Base-by-base conservation (phyloP, 2,888 invertebrate species). In the Sturmia bella region DNA sequence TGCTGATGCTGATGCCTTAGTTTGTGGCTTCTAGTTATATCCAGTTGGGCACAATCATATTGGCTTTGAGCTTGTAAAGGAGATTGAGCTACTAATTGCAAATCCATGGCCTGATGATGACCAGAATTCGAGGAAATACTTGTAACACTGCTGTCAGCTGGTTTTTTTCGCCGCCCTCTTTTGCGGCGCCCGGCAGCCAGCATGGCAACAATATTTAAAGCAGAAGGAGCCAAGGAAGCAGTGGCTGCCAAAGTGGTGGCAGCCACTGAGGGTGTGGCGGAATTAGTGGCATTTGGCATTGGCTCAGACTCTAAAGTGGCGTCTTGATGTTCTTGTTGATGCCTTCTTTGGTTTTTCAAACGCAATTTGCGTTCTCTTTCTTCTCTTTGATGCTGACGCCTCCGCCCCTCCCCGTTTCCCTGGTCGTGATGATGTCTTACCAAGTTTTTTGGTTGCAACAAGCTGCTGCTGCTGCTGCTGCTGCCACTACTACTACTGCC, bases 151-250 rank as follows among this genome's bases (percentile, higher is more conserved):
- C 41, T 45, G 12, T 84, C 78, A 6, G 64, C 70, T 0, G 86
- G 85, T 15, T 87, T 88, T 89, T 89, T 90, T 84, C 89, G 87
- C 9, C 90, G 85, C 7, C 89, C 89, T 12, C 89, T 87, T 70
- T 89, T 90, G 13, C 89, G 89, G 11, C 89, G 86, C 80, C 89
- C 86, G 11, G 89, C 89, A 17, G 89, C 90, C 81, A 89, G 37
- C 82, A 90, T 88, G 81, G 89, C 90, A 41, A 89, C 85, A 73
- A 90, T 85, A 84, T 90, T 89, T 43, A 89, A 70, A 19, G 88
- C 87, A 17, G 88, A 87, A 59, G 88, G 88, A 39, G 88, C 88
- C 73, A 89, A 63, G 54, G 87, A 85, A 4, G 88, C 87, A 3
- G 88, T 87, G 4, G 88, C 88, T 9, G 88, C 89, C 59, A 89